Evolutionary conservation across 2,113 vertebrate species (phyloP).

Genomic region (Ginglymostoma cirratum): DNA sequence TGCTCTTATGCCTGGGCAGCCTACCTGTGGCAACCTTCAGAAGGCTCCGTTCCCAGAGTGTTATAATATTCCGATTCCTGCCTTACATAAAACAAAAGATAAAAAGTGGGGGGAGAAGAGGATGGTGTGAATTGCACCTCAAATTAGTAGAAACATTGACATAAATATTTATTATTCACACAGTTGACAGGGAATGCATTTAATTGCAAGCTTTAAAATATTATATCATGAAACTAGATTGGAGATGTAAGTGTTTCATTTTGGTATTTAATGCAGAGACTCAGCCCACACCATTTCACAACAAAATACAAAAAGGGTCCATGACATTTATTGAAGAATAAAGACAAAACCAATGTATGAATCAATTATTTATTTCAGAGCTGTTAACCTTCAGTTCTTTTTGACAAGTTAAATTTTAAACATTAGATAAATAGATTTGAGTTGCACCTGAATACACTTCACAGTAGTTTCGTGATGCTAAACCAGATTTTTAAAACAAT

Average conservation of each 20-base stretch:
- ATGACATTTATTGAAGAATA: background rate
- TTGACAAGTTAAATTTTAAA: background rate
- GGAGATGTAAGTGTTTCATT: background rate
- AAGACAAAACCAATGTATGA: background rate
- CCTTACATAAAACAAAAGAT: no score
- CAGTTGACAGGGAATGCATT: background rate
- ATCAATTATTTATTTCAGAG: background rate
- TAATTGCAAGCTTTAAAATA: background rate
- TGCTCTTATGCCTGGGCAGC: no score
- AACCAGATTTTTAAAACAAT: background rate
- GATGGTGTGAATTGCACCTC: background rate
- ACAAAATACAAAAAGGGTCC: background rate
- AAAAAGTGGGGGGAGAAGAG: no score
- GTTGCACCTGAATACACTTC: background rate
- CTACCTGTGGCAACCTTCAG: no score
- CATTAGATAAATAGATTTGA: background rate
- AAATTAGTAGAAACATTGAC: background rate
- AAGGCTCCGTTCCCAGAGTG: no score
- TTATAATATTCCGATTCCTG: no score
- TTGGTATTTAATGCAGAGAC: background rate
- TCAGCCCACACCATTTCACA: background rate
- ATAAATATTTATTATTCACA: background rate
- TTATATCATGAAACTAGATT: background rate
- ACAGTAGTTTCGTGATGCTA: background rate
- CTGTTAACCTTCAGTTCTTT: background rate